Evolutionary conservation across 1,140 invertebrate genomes (phyloP).

Genomic region (Rhagoletis zephyria): DNA sequence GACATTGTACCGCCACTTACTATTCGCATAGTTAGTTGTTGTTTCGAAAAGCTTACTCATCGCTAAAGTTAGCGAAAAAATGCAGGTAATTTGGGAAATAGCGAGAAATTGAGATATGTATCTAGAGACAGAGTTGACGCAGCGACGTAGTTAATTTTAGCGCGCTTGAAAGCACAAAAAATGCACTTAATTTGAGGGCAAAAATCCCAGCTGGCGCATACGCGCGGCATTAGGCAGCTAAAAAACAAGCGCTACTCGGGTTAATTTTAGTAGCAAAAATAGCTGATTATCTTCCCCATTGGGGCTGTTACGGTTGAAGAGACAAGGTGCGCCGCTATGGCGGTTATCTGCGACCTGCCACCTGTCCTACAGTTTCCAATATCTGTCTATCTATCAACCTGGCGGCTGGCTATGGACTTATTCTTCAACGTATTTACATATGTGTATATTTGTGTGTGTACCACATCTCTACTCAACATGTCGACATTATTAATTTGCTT

Average conservation of each 20-base stretch:
- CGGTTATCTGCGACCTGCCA: neutral
- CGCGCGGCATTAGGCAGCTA: neutral
- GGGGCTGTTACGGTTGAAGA: neutral
- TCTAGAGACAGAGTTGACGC: neutral
- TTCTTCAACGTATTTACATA: neutral
- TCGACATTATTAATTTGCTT: constrained; percentile 50
- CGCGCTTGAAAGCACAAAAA: neutral
- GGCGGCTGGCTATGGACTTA: neutral
- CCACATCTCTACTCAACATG: neutral
- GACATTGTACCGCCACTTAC: neutral
- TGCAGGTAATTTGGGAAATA: constrained; percentile 38
- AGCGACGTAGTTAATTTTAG: constrained; percentile 30
- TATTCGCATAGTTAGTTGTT: neutral
- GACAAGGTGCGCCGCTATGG: neutral
- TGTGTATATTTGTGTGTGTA: neutral
- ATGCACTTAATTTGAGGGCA: neutral
- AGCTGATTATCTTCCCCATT: constrained; percentile 6
- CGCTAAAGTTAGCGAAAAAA: constrained; percentile 27
- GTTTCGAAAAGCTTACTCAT: neutral
- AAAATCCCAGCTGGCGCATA: neutral
- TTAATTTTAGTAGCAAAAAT: constrained; percentile 2
- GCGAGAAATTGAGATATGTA: constrained; percentile 21
- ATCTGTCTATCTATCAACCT: neutral
- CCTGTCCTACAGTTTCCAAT: neutral
- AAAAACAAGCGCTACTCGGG: neutral